Percentiles rank a stretch among this genome's conserved stretches.
These are phyloP conservation scores for Periplaneta americana DNA, from an alignment of 1,140 invertebrate genomes.

Conservation along the genomic window DNA sequence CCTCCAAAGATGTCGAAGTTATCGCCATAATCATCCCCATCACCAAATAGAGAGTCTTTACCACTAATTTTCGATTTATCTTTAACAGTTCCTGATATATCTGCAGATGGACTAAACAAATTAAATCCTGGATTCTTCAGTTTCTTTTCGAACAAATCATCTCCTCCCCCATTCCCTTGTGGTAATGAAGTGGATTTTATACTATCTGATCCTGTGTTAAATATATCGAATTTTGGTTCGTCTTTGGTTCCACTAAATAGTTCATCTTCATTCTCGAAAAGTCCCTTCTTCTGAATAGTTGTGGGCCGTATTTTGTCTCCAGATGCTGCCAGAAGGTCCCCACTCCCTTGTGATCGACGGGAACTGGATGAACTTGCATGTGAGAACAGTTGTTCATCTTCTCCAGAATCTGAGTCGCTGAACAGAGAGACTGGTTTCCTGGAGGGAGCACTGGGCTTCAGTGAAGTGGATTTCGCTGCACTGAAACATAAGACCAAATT, in stretches of 20 bases:
- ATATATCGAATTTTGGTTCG: neutral
- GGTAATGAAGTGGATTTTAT: too few species aligned
- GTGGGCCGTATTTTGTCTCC: neutral
- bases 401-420: slow-evolving; percentile 4
- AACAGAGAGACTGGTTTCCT: neutral
- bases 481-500: neutral
- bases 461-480: neutral
- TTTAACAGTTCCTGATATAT: neutral
- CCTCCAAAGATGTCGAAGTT: neutral
- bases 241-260: neutral
- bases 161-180: neutral
- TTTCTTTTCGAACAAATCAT: neutral
- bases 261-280: neutral
- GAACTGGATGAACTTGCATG: neutral
- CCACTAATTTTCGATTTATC: neutral
- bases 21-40: neutral
- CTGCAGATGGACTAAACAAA: neutral
- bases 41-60: neutral
- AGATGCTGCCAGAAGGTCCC: neutral
- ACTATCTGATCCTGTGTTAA: neutral
- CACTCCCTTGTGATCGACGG: slow-evolving; percentile 1
- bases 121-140: neutral
- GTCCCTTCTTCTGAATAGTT: neutral
- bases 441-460: neutral
- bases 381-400: neutral